Evolutionary conservation across 2,888 invertebrate species (phyloP), one percentile per base, ranked within the genome.

Genomic region (Drosophila peninsularis): DNA sequence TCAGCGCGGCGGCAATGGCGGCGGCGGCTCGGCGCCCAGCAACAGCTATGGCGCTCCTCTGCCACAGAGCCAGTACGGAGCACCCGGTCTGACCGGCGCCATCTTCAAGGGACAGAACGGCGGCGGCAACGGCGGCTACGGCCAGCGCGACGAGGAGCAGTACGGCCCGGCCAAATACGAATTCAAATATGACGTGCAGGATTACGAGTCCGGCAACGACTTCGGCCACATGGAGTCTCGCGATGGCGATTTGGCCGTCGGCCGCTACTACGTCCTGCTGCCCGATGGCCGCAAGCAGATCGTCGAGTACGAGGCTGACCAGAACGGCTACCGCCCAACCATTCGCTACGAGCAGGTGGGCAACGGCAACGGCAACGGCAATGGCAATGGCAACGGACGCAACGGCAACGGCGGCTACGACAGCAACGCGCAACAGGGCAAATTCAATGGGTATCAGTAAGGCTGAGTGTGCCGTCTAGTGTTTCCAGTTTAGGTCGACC

Each of bases 241-340:
- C 36, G 94, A 94, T 84, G 95, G 95, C 5, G 94, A 95, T 78
- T 92, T 94, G 44, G 94, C 95, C 11, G 93, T 94, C 52, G 95
- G 95, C 1, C 91, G 93, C 34, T 95, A 95, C 92, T 95, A 95
- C 79, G 95, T 95, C 1, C 91, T 95, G 5, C 91, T 95, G 60
- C 95, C 95, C 73, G 95, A 95, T 91, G 95, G 95, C 50, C 94
- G 95, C 84, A 95, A 94, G 89, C 95, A 95, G 93, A 95, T 95
- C 42, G 95, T 95, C 0, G 94, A 94, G 77, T 96, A 95, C 91
- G 95, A 95, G 85, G 96, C 95, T 7, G 95, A 95, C 81, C 93
- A 94, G 86, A 93, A 94, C 47, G 96, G 96, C 1, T 96, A 94
- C 92, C 94, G 94, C 73, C 95, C 96, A 17, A 94, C 93, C 79